Evolutionary conservation across 2,888 invertebrate genomes (phyloP), one percentile per base, ranked within the genome.

Genomic region (Germaria angustata): DNA sequence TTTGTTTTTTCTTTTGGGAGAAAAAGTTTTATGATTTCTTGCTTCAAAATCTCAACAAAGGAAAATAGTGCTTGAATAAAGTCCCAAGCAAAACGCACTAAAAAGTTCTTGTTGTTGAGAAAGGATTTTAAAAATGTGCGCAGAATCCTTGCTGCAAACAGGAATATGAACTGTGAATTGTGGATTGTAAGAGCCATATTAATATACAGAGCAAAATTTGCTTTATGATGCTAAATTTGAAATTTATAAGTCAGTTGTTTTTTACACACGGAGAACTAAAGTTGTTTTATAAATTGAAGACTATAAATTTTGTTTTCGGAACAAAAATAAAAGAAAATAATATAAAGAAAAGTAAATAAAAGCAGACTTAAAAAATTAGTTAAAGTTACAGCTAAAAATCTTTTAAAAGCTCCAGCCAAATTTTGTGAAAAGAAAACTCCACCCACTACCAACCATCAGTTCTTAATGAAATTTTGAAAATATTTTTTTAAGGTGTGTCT

Each of bases 211-310:
- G 59, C 9, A 9, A 15, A 22, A 4, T 17, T 65, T 49, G 11
- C 11, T n/a, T 57, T 46, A 36, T 41, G 34, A 57, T 39, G 57
- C 46, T 53, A 7, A 8, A 36, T 2, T 2, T 24, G 8, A 4
- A 34, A n/a, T 34, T n/a, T 17, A 24, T 1, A 46, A 66, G 53
- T 44, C 71, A 82, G 82, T 82, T 79, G 75, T 82, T 79, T 82
- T 71, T 66, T 76, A 66, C 65, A 69, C 75, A 71, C 61, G 69
- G 71, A 71, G 71, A 79, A 39, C 36, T 79, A 61, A 71, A 79
- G 82, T 82, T 71, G 66, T 79, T 49, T 41, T 22, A 51, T 15
- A 22, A 36, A 59, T 46, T 39, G 15, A 34, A 61, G 55, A 11
- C 41, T 1, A 11, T 0, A 11, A 59, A 34, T 41, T 55, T 61